These are phyloP conservation scores for Anomalospiza imberbis DNA, from an alignment of 2,797 vertebrate genomes.

Conservation along the genomic window DNA sequence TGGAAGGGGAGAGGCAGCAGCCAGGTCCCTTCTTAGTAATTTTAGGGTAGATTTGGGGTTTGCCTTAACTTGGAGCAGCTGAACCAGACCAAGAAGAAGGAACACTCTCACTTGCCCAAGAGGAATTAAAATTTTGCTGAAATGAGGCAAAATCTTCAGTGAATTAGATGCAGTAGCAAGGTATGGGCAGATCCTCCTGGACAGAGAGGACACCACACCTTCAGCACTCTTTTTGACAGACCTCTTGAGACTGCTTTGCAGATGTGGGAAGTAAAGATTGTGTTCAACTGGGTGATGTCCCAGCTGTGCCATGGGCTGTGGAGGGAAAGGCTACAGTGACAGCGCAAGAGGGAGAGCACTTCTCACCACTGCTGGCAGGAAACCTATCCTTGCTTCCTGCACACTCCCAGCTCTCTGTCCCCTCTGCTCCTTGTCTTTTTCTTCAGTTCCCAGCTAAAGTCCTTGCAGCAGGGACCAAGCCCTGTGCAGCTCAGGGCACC, in stretches of 20 bases:
- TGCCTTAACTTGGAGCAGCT: background rate
- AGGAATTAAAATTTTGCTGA: background rate
- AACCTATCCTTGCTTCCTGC: background rate
- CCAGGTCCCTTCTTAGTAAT: fast-evolving
- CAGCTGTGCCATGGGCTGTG: background rate
- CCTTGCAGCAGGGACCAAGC: background rate
- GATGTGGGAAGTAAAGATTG: background rate
- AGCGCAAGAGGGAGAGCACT: background rate
- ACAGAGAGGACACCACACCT: background rate
- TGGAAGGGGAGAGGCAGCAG: background rate
- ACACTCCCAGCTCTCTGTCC: background rate
- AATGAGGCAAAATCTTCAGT: background rate
- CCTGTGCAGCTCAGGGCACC: background rate
- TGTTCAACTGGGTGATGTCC: background rate
- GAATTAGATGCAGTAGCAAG: background rate
- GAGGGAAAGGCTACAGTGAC: background rate
- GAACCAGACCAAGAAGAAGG: background rate
- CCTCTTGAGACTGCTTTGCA: background rate
- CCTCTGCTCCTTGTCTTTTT: background rate
- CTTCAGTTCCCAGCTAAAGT: background rate
- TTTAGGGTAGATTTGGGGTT: background rate
- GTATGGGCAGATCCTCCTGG: background rate
- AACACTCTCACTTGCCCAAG: background rate
- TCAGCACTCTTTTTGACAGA: background rate
- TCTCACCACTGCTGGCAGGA: background rate